Evolutionary conservation across 2,797 vertebrate species (phyloP).

Genomic region (Micromesistius poutassou): DNA sequence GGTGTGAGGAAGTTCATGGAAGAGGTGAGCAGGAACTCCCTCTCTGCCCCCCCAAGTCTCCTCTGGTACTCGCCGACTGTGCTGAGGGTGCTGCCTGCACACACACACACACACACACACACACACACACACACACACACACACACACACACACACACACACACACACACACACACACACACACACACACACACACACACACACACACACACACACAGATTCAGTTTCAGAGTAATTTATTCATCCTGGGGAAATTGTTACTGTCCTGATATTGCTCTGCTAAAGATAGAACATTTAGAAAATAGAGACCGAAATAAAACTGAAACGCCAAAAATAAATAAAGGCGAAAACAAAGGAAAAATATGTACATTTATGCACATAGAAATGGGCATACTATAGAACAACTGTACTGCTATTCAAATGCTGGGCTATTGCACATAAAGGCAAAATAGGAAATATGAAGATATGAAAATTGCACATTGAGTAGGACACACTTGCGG

Average conservation of each 20-base stretch:
- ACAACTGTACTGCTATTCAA: too few species aligned
- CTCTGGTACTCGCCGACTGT: constrained; percentile 90
- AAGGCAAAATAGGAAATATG: not conserved
- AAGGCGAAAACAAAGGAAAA: too few species aligned
- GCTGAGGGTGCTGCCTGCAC: constrained; percentile 75
- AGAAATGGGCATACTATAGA: too few species aligned
- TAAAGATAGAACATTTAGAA: too few species aligned
- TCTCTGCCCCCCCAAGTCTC: constrained; percentile 83
- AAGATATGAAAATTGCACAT: not conserved
- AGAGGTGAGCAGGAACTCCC: constrained; percentile 87
- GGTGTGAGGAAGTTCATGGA: constrained; percentile 88
- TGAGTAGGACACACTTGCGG: not conserved
- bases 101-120: constrained; percentile 6
- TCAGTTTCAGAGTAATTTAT: not conserved
- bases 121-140: constrained; percentile 6
- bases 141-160: too few species aligned
- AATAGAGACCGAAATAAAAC: too few species aligned
- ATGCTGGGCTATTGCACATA: not conserved
- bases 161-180: constrained; percentile 5
- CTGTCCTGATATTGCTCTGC: too few species aligned
- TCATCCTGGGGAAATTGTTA: too few species aligned
- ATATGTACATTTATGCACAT: too few species aligned
- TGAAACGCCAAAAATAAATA: too few species aligned
- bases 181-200: too few species aligned
- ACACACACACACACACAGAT: too few species aligned